Percentiles rank a stretch among this genome's conserved stretches.
Conservation (phyloP, 2,797 vertebrate genomes). For the Falco berigora region DNA sequence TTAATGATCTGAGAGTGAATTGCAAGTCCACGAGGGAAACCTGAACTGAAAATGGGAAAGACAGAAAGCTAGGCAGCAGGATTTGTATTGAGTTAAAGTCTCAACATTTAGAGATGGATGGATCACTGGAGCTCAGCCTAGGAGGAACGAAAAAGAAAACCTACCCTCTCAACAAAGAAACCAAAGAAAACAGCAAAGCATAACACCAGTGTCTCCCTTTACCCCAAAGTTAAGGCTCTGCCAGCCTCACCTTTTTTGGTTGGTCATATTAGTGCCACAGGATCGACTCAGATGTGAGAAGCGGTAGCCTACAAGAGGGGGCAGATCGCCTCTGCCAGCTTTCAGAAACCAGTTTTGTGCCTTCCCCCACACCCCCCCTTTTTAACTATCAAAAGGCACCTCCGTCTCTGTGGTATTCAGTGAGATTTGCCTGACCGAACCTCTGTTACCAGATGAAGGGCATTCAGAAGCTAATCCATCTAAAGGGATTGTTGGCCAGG, state of each 20-base stretch:
- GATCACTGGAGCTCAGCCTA: neutral
- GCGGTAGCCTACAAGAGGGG: neutral
- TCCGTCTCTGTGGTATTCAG: neutral
- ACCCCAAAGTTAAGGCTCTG: neutral
- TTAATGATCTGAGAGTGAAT: conserved; percentile 43
- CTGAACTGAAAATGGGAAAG: conserved; percentile 50
- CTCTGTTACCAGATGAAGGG: neutral
- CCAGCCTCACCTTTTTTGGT: neutral
- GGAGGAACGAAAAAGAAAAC: neutral
- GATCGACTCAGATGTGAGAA: neutral
- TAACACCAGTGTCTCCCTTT: neutral
- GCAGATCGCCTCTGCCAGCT: neutral
- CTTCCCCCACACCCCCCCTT: neutral
- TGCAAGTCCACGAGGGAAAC: conserved; percentile 8
- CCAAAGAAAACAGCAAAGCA: neutral
- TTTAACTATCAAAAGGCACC: neutral
- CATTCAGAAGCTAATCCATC: neutral
- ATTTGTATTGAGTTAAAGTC: conserved; percentile 28
- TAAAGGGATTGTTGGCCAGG: neutral
- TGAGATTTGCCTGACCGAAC: neutral
- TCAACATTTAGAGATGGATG: conserved; percentile 50
- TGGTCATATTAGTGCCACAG: neutral
- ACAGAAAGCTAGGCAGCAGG: conserved; percentile 7
- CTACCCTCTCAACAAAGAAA: neutral
- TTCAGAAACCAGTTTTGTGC: neutral